Base-by-base conservation (phyloP, 2,888 invertebrate genomes). In the Yponomeuta cagnagella region DNA sequence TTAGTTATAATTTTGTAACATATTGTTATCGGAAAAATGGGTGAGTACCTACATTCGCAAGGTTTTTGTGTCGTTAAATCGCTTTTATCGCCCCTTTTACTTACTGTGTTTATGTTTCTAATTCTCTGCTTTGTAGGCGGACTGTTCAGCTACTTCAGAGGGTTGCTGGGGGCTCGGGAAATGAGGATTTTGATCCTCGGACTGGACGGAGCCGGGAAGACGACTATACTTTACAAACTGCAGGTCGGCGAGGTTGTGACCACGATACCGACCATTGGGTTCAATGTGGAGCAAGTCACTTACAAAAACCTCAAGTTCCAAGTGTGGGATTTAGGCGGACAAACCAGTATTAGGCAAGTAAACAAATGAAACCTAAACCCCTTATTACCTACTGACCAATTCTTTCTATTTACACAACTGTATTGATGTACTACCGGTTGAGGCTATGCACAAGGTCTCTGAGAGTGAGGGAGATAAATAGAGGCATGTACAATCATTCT, bases 261-360 rank as follows among this genome's bases (percentile, higher is more conserved):
- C 70, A 99, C 99, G 58, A 99, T 97, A 91, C 98, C 99, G 74
- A 99, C 99, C 10, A 99, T 99, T 87, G 99, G 94, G 67, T 99
- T 99, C 92, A 99, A 99, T 93, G 99, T 99, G 78, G 99, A 99
- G 92, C 99, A 99, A 94, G 99, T 99, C 72, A 97, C 97, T 79
- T 99, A 98, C 88, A 99, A 99, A 94, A 99, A 99, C 93, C 94
- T 99, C 76, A 99, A 99, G 92, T 99, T 99, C 86, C 99, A 99
- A 95, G 98, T 97, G 48, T 98, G 98, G 98, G 98, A 99, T 94
- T 94, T 99, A 71, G 99, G 99, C 71, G 99, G 99, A 78, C 99
- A 99, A 88, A 99, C 99, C 74, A 99, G 98, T 93, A 99, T 99
- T 90, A 95, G 98, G 98, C 98, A 92, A 83, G 83, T 76, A 58